Evolutionary conservation across 2,797 vertebrate species (phyloP), one percentile per base, ranked within the genome.

Genomic region (Tapera naevia): DNA sequence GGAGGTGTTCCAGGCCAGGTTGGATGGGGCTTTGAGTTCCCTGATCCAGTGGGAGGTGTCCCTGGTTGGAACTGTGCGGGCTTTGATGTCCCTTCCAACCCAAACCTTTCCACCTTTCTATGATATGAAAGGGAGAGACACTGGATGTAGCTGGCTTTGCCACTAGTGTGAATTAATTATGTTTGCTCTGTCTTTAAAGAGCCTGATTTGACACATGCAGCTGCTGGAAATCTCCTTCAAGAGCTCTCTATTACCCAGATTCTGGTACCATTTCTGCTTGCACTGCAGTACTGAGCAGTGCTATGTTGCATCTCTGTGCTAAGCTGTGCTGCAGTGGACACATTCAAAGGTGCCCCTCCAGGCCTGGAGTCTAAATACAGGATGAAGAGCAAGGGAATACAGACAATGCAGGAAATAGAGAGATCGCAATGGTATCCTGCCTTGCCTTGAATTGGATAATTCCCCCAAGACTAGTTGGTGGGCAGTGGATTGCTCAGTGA

Each of bases 391-490:
- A 16, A 75, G 48, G 73, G 48, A 96, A 84, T 81, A 79, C 75
- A 84, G 87, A 84, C 94, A 95, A 93, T 86, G 58, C 82, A 75
- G 62, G 76, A 86, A 94, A 96, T 76, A 96, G 93, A 95, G 89
- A 75, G 87, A 66, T 60, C 56, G 45, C 70, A 95, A 92, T 94
- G 91, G 35, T 94, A 83, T 94, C 86, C 93, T 95, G 94, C 91
- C 80, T 93, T 91, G 91, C 61, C 88, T 84, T 67, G 89, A 91
- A 88, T 88, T 88, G 82, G 73, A 93, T 72, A 95, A 96, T 94
- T 96, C 91, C 96, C 95, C 57, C 11, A 54, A 80, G 94, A 81
- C 54, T 94, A 89, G 62, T 93, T 94, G 92, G 85, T 95, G 94
- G 91, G 89, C 87, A 97, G 89, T 53, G 45, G 89, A 93, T 92